Evolutionary conservation across 92 coral and sea anemone genomes (phyloP).

Genomic region (Phenganax stokvisi): DNA sequence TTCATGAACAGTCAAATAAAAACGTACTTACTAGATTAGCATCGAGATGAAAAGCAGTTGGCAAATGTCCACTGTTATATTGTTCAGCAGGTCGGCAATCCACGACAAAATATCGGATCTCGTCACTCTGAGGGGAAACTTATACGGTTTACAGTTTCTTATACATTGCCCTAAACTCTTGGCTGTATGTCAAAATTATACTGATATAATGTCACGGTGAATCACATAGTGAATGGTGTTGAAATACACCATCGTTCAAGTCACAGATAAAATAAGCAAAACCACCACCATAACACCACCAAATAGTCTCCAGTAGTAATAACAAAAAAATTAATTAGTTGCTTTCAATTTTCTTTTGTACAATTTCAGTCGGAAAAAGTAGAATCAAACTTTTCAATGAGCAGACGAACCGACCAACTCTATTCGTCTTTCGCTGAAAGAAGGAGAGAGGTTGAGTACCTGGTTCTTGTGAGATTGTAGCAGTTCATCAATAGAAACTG

Average conservation of each 20-base stretch:
- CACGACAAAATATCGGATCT: constrained; percentile 88
- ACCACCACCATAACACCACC: too few species aligned
- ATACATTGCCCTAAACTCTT: too few species aligned
- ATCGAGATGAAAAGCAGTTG: constrained; percentile 97
- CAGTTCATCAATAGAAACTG: constrained; percentile 84
- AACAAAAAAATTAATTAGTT: too few species aligned
- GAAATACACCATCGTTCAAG: too few species aligned
- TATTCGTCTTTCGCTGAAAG: neutral
- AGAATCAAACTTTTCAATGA: neutral
- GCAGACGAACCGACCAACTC: neutral
- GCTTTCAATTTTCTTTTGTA: too few species aligned
- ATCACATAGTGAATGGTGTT: too few species aligned
- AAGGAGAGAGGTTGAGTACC: constrained; percentile 46
- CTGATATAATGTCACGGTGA: too few species aligned
- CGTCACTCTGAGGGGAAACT: constrained; percentile 63
- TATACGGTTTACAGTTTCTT: neutral
- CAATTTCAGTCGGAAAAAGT: too few species aligned
- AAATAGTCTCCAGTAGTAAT: too few species aligned
- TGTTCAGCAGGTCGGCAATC: constrained; percentile 99
- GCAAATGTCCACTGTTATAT: constrained; percentile 95
- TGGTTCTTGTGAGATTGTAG: constrained; percentile 68
- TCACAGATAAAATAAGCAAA: too few species aligned
- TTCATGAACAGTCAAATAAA: neutral
- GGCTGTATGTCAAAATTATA: too few species aligned
- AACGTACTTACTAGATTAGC: constrained; percentile 74